Conservation (phyloP, 2,888 invertebrate species). For the Notodonta ziczac region DNA sequence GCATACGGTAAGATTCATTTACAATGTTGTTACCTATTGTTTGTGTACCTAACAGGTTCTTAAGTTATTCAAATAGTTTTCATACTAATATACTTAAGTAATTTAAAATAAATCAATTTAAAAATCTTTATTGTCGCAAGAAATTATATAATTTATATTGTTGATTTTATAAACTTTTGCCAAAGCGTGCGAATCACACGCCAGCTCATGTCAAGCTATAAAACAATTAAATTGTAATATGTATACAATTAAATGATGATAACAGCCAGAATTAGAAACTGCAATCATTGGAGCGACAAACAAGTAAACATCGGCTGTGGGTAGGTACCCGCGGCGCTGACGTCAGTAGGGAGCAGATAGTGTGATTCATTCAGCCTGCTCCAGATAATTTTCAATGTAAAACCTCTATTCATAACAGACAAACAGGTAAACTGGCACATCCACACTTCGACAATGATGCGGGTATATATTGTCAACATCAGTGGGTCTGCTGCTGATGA, state of each 20-base stretch:
- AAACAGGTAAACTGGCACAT: neutral
- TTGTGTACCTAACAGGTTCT: no score
- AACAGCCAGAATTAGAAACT: slow-evolving; percentile 1
- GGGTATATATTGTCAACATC: no score
- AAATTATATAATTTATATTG: no score
- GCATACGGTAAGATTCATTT: slow-evolving; percentile 87
- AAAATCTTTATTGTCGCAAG: no score
- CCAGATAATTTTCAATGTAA: neutral
- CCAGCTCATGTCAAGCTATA: neutral
- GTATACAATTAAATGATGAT: slow-evolving; percentile 6
- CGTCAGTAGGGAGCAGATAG: neutral
- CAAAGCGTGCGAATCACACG: no score
- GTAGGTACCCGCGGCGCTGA: neutral
- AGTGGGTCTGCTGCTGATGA: no score
- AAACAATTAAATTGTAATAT: slow-evolving; percentile 2
- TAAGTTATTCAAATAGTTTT: no score
- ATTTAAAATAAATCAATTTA: no score
- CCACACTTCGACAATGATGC: no score
- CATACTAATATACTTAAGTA: no score
- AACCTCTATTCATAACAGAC: slow-evolving; percentile 9
- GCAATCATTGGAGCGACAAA: neutral
- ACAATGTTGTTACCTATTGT: neutral
- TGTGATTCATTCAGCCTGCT: neutral
- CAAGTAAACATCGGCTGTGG: slow-evolving; percentile 3
- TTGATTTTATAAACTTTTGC: no score